Evolutionary conservation across 2,797 vertebrate genomes (phyloP).

Genomic region (Tauraco hartlaubi): DNA sequence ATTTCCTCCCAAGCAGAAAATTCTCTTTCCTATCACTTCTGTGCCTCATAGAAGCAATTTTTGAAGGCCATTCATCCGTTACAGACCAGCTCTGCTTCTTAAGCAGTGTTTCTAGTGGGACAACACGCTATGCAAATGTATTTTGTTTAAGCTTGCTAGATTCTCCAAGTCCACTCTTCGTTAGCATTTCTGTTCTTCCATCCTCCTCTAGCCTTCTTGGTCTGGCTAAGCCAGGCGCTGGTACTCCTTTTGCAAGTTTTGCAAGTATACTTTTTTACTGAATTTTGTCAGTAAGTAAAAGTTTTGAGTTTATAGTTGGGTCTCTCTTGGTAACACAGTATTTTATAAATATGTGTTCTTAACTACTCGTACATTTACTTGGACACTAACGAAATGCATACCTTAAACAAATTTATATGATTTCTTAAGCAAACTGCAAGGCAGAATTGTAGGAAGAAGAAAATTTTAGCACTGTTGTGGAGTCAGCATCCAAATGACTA

Average conservation of each 20-base stretch:
- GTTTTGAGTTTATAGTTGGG: background rate
- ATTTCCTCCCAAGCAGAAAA: constrained; percentile 46
- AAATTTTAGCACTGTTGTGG: background rate
- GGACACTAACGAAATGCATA: background rate
- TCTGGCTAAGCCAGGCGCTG: background rate
- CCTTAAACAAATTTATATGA: background rate
- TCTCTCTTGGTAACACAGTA: background rate
- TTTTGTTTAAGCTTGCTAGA: background rate
- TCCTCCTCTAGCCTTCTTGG: background rate
- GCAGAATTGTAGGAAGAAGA: background rate
- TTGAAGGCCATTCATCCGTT: background rate
- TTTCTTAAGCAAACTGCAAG: background rate
- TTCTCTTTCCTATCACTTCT: background rate
- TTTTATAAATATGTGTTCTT: background rate
- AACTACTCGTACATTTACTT: background rate
- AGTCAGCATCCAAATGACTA: background rate
- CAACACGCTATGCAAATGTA: background rate
- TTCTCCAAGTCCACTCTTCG: background rate
- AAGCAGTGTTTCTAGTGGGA: background rate
- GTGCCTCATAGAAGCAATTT: constrained; percentile 7
- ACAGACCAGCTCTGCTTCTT: background rate
- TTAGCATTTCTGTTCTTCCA: background rate
- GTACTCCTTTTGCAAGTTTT: background rate
- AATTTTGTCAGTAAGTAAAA: background rate
- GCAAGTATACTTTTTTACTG: background rate